Percentiles rank a stretch among this genome's conserved stretches.
phyloP scores from a whole-genome alignment of 37 sponge, comb jelly and placozoan genomes.

The Geodia barretti region DNA sequence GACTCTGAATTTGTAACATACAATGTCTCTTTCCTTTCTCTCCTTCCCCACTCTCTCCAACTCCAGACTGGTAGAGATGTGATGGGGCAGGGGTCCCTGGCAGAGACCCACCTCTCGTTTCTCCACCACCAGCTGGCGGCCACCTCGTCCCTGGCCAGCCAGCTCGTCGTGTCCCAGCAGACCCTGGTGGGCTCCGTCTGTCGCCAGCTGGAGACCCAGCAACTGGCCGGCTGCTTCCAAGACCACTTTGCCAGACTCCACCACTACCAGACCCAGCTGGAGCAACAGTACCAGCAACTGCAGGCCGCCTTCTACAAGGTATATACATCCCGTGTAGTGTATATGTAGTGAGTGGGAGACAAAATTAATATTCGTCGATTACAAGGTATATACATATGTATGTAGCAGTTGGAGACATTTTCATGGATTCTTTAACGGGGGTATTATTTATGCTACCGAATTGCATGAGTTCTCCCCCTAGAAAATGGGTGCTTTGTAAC shows the following conservation, averaged over 20 bases:
- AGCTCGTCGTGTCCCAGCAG: conserved; percentile 61
- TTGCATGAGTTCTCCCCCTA: no score
- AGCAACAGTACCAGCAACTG: conserved; percentile 45
- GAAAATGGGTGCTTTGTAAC: no score
- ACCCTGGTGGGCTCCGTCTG: conserved; percentile 42
- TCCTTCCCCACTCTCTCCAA: not conserved
- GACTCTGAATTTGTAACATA: no score
- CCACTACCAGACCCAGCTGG: conserved; percentile 55
- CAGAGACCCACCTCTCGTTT: not conserved
- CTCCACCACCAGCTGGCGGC: conserved; percentile 56
- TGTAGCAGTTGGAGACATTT: no score
- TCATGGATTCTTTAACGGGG: no score
- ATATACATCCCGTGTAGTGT: no score
- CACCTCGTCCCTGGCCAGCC: conserved; percentile 61
- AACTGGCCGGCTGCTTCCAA: conserved; percentile 1
- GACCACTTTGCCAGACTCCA: conserved; percentile 45
- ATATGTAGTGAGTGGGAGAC: no score
- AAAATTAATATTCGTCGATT: no score
- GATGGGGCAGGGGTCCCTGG: not conserved
- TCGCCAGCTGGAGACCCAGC: conserved; percentile 18
- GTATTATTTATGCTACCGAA: no score
- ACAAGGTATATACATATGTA: no score
- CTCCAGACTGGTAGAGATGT: not conserved
- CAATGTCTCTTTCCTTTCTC: not conserved
- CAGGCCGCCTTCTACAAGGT: not conserved